Conservation (phyloP, 2,888 invertebrate species). For the Rhabditophanes sp. region DNA sequence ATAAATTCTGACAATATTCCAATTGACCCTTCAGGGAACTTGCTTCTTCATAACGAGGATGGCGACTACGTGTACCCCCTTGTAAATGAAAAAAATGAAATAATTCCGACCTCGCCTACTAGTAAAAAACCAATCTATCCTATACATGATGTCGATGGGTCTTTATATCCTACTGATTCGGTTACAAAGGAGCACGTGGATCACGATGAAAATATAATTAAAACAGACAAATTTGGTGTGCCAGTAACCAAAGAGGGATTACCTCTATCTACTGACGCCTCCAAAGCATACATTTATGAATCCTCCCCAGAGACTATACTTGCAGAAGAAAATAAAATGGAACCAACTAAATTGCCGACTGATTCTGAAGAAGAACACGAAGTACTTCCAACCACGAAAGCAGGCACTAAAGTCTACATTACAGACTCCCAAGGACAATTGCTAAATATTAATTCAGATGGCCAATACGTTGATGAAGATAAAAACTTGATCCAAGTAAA, state of each 20-base stretch:
- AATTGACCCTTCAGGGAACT: slow-evolving; percentile 19
- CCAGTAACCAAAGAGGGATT: slow-evolving; percentile 5
- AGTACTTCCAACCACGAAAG: slow-evolving; percentile 3
- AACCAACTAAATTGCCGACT: background rate
- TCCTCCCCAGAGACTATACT: slow-evolving; percentile 1
- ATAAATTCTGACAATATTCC: slow-evolving; percentile 21
- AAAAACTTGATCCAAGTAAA: slow-evolving; percentile 14
- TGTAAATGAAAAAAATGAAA: slow-evolving; percentile 26
- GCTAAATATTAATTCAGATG: slow-evolving; percentile 1
- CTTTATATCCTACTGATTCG: slow-evolving; percentile 14
- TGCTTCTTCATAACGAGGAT: slow-evolving; percentile 20
- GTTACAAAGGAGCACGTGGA: no score
- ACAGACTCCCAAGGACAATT: no score
- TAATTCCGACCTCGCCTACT: no score
- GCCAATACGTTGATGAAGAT: slow-evolving; percentile 9
- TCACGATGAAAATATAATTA: background rate
- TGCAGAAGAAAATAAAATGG: slow-evolving; percentile 1
- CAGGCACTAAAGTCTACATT: background rate
- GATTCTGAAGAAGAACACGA: slow-evolving; percentile 7
- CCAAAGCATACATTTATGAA: slow-evolving; percentile 9
- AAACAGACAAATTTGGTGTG: slow-evolving; percentile 13
- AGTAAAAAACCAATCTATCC: slow-evolving; percentile 18
- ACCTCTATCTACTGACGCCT: slow-evolving; percentile 15
- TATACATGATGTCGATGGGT: slow-evolving; percentile 9
- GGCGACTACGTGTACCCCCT: slow-evolving; percentile 31